Percentiles rank a stretch among this genome's conserved stretches.
These are phyloP conservation scores for Panzeria rudis DNA, from an alignment of 2,888 invertebrate genomes.

Conservation along the genomic window DNA sequence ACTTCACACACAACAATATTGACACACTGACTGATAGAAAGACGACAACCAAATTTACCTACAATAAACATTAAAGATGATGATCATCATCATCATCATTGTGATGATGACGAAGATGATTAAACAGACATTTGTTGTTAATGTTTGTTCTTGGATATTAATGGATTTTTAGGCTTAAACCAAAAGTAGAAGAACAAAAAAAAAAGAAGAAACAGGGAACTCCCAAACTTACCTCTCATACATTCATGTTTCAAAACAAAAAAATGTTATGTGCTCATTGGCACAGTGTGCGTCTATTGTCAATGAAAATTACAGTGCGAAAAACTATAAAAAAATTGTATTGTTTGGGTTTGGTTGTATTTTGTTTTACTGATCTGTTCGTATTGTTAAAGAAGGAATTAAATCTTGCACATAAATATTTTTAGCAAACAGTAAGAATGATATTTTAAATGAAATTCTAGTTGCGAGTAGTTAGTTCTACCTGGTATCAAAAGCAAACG, in stretches of 20 bases:
- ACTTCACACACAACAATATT: constrained; percentile 53
- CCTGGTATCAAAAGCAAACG: constrained; percentile 42
- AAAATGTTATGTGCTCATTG: background rate
- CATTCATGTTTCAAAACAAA: background rate
- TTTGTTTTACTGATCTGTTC: constrained; percentile 4
- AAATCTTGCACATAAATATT: constrained; percentile 8
- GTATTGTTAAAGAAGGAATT: constrained; percentile 27
- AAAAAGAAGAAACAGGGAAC: constrained; percentile 60
- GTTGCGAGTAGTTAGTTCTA: constrained; percentile 20
- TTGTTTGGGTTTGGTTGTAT: constrained; percentile 15
- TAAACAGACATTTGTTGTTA: constrained; percentile 42
- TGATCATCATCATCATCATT: background rate
- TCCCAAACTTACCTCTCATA: constrained; percentile 56
- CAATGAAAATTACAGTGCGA: constrained; percentile 70
- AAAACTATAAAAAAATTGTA: constrained; percentile 46
- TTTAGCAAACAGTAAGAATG: background rate
- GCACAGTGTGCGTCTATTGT: constrained; percentile 61
- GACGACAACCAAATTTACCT: constrained; percentile 19
- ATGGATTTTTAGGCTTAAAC: constrained; percentile 69
- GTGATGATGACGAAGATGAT: constrained; percentile 52
- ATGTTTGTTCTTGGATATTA: constrained; percentile 67
- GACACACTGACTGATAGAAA: constrained; percentile 58
- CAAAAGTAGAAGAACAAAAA: constrained; percentile 37
- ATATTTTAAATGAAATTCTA: constrained; percentile 12
- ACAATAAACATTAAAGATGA: constrained; percentile 26